Percentiles rank a stretch among this genome's conserved stretches.
These are phyloP conservation scores for Drosophila barbarae DNA, from an alignment of 2,888 invertebrate species.

Conservation along the genomic window DNA sequence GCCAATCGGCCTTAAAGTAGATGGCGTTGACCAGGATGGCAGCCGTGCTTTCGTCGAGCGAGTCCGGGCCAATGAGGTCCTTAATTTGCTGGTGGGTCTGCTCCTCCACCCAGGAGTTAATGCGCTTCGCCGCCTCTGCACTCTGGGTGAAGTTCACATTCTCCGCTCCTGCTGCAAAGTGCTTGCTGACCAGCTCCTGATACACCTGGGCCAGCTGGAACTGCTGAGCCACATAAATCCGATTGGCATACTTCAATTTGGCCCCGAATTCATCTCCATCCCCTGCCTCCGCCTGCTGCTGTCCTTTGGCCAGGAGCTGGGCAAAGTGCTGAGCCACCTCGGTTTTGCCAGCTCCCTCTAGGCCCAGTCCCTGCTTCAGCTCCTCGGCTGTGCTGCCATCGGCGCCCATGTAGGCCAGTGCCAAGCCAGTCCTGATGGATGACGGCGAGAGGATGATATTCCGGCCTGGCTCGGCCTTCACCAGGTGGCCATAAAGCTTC, in stretches of 20 bases:
- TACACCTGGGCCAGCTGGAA: slow-evolving; percentile 22
- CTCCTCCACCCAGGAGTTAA: slow-evolving; percentile 40
- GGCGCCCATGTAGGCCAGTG: slow-evolving; percentile 33
- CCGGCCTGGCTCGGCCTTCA: background rate
- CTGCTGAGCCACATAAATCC: slow-evolving; percentile 41
- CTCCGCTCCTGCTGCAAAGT: slow-evolving; percentile 35
- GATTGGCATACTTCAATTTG: slow-evolving; percentile 45
- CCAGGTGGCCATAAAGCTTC: slow-evolving; percentile 22
- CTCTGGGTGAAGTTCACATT: slow-evolving; percentile 32
- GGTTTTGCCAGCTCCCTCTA: slow-evolving; percentile 22
- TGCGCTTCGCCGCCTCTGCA: slow-evolving; percentile 18
- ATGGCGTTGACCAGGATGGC: slow-evolving; percentile 38
- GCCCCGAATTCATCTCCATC: background rate
- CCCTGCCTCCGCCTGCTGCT: background rate
- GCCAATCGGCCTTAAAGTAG: slow-evolving; percentile 83
- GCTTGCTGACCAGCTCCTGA: slow-evolving; percentile 30
- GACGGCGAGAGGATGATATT: slow-evolving; percentile 33
- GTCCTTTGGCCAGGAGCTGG: slow-evolving; percentile 15
- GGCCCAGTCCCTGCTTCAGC: slow-evolving; percentile 17
- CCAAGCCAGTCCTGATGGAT: slow-evolving; percentile 37
- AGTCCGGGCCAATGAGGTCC: slow-evolving; percentile 19
- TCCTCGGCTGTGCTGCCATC: slow-evolving; percentile 32
- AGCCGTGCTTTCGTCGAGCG: slow-evolving; percentile 16
- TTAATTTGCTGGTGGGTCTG: slow-evolving; percentile 38
- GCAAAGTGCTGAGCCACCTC: slow-evolving; percentile 35